Base-by-base conservation (phyloP, 2,113 vertebrate species). In the Albula goreensis region DNA sequence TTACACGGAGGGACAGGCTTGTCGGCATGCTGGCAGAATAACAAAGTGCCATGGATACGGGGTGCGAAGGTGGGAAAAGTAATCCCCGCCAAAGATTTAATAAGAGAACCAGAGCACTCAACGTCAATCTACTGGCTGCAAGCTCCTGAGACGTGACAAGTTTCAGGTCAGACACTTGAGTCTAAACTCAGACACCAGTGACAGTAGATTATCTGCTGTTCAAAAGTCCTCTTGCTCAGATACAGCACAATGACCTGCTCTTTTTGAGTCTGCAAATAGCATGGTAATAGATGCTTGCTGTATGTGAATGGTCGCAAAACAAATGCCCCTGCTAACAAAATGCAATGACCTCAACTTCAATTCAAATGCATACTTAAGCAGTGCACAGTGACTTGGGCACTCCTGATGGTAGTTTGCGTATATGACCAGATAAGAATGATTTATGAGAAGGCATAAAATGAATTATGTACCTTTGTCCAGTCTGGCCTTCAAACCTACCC, bases 401-500 rank as follows among this genome's bases (percentile, higher is more conserved):
- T n/a, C 22, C 2, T 22, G 19, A 70, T 22, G 63, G 63, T 17
- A 70, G 19, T 70, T 22, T 25, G 17, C n/a, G n/a, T 70, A 70
- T 22, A 70, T n/a, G 22, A n/a, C n/a, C 17, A 3, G 63, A 70
- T 22, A 70, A 63, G 7, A 10, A 56, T 56, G 53, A 63, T 63
- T 63, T 19, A 63, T 63, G 60, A 19, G 60, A 63, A 63, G 4
- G 15, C 17, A 17, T 19, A 17, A 63, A 63, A 19, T 5, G 60
- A 17, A 63, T 63, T 63, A 17, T 63, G 25, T 48, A 78, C n/a
- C 77, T 8, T 11, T 78, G 77, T 78, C 7, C 49, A 77, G 5
- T 50, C 11, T 56, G 83, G 51, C 83, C 74, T 78, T 85, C 22
- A 85, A 78, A 78, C n/a, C 83, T 57, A 51, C 74, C 25, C 77